A percentile compares a stretch with the other conserved stretches of the same genome.
Evolutionary conservation across 2,888 invertebrate genomes (phyloP).

Genomic region (Schrankia costaestrigalis): DNA sequence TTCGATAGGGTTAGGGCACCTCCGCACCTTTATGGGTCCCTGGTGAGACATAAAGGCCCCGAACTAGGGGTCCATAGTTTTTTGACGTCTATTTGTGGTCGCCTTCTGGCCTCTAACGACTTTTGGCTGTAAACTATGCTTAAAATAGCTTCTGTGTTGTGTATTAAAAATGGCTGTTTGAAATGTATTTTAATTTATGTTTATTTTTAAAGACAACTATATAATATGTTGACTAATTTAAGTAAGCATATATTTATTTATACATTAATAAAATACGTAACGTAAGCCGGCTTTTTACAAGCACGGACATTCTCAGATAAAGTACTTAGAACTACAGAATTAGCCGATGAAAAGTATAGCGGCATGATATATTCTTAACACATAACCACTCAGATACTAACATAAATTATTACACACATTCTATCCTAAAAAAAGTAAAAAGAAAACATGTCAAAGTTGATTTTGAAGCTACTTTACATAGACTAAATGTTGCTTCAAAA

Average conservation of each 20-base stretch:
- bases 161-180: slow-evolving; percentile 31
- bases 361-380: too few relatives aligned
- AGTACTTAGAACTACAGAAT: too few relatives aligned
- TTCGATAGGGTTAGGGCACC: slow-evolving; percentile 79
- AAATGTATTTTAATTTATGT: too few relatives aligned
- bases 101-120: slow-evolving; percentile 68
- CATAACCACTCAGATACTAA: too few relatives aligned
- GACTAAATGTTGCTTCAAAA: slow-evolving; percentile 25
- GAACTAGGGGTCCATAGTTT: slow-evolving; percentile 70
- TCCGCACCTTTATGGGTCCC: slow-evolving; percentile 79
- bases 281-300: too few relatives aligned
- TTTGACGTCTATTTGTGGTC: slow-evolving; percentile 80
- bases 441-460: slow-evolving; percentile 25
- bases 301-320: too few relatives aligned
- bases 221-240: too few relatives aligned
- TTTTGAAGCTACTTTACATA: slow-evolving; percentile 31
- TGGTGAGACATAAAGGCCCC: slow-evolving; percentile 71
- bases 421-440: slow-evolving; percentile 7
- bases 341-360: too few relatives aligned
- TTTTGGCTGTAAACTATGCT: slow-evolving; percentile 47
- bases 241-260: too few relatives aligned
- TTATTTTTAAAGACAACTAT: too few relatives aligned
- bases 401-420: too few relatives aligned
- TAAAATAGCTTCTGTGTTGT: slow-evolving; percentile 26
- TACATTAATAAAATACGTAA: too few relatives aligned